Evolutionary conservation across 2,888 invertebrate genomes (phyloP).

Genomic region (Erannis defoliaria): DNA sequence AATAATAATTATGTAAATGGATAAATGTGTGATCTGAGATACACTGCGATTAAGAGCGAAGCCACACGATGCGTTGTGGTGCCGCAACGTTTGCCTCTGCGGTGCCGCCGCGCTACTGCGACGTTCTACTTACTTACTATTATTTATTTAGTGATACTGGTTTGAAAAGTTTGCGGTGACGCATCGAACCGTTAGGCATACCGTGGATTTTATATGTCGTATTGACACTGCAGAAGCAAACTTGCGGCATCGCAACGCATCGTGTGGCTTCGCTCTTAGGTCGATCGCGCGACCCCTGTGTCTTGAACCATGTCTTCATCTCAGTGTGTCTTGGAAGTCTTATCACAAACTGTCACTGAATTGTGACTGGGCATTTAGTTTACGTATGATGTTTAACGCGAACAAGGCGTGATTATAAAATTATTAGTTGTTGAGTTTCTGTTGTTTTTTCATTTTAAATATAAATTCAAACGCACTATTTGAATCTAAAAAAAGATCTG

Average conservation of each 20-base stretch:
- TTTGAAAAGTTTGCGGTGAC: too few species aligned
- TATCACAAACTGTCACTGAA: neutral
- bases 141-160: too few species aligned
- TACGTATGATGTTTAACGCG: slow-evolving; percentile 8
- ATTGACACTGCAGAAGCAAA: too few species aligned
- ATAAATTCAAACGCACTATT: slow-evolving; percentile 58
- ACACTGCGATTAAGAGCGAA: too few species aligned
- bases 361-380: slow-evolving; percentile 13
- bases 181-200: too few species aligned
- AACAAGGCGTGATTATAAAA: slow-evolving; percentile 42
- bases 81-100: too few species aligned
- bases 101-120: too few species aligned
- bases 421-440: slow-evolving; percentile 45
- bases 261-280: too few species aligned
- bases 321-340: slow-evolving; percentile 11
- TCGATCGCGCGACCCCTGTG: neutral
- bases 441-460: slow-evolving; percentile 46
- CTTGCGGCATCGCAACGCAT: too few species aligned
- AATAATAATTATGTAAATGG: neutral
- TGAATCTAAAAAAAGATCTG: slow-evolving; percentile 70
- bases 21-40: neutral
- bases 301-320: neutral
- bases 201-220: too few species aligned
- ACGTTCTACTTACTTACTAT: too few species aligned
- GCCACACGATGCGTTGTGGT: too few species aligned